Evolutionary conservation across 2,113 vertebrate species (phyloP), one percentile per base, ranked within the genome.

Genomic region (Channa maculata): DNA sequence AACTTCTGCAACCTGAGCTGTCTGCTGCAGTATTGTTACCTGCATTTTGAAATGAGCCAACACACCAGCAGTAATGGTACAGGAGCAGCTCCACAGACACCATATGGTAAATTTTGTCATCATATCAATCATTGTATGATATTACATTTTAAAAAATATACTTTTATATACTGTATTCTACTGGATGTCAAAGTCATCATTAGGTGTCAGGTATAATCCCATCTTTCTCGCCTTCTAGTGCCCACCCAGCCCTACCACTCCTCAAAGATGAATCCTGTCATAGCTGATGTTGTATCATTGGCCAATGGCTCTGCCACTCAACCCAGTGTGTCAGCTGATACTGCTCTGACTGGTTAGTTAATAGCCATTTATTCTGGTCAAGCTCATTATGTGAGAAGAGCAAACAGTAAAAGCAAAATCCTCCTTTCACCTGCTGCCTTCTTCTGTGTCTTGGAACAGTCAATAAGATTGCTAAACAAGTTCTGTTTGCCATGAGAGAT

Each of bases 1-100:
- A 96, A 99, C 92, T 99, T 99, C 89, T 99, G 98, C 92, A 96
- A 97, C 82, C 90, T 97, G 91, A 89, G 94, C 77, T 99, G 98
- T 89, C 92, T 99, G 51, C 93, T 97, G 67, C 94, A 95, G 69
- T 99, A 98, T 92, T 99, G 97, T 92, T 75, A 71, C 64, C 43
- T 86, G 49, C 78, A 81, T 39, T 89, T 94, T 77, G 87, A 92
- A 54, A 50, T 8, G 1, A 95, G 91, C 77, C 95, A 93, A 61
- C 95, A 94, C 80, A 89, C n/a, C 77, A 79, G 58, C 76, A 90
- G 83, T 75, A 93, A 93, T 34, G 86, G 90, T 51, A 86, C 79
- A 3, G 84, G 77, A 41, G 44, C 45, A 0, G 60, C 73, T 3
- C 84, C 76, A 24, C 83, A 77, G 13, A 64, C 69, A 3, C 71